phyloP scores from a whole-genome alignment of 2,888 invertebrate species.

The Onchidella celtica region DNA sequence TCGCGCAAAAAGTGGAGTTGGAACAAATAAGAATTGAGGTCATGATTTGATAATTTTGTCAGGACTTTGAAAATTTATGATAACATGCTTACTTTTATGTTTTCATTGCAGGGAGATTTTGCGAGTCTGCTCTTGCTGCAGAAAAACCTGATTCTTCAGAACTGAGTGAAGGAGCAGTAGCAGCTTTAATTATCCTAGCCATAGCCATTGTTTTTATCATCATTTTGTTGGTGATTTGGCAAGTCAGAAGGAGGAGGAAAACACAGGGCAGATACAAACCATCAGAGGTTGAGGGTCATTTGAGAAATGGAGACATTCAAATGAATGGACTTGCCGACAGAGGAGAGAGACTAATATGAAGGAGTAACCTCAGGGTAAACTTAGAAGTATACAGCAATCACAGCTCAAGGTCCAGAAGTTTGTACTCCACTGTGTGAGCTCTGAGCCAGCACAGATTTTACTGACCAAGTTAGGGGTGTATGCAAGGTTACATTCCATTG shows the following conservation, averaged over 20 bases:
- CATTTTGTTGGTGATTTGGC: conserved; percentile 57
- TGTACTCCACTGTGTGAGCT: no score
- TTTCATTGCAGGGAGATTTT: conserved; percentile 17
- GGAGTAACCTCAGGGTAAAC: conserved; percentile 32
- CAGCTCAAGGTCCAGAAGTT: no score
- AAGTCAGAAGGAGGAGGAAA: conserved; percentile 59
- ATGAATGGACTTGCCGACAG: conserved; percentile 46
- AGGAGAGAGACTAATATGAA: conserved; percentile 45
- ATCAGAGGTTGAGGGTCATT: conserved; percentile 60
- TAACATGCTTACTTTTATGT: no score
- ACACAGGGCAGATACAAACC: conserved; percentile 70
- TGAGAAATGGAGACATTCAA: conserved; percentile 37
- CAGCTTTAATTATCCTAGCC: conserved; percentile 59
- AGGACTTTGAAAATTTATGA: no score
- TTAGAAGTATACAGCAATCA: no score
- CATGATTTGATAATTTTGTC: no score
- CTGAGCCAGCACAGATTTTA: no score
- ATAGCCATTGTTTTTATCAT: conserved; percentile 57
- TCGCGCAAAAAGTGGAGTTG: no score
- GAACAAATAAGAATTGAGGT: no score
- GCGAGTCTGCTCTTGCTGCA: not conserved
- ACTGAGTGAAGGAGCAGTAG: conserved; percentile 45
- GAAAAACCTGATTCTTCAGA: not conserved
- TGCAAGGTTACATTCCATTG: no score
- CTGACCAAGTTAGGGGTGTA: no score